phyloP scores from a whole-genome alignment of 2,113 vertebrate species.

The Hemibagrus wyckioides region DNA sequence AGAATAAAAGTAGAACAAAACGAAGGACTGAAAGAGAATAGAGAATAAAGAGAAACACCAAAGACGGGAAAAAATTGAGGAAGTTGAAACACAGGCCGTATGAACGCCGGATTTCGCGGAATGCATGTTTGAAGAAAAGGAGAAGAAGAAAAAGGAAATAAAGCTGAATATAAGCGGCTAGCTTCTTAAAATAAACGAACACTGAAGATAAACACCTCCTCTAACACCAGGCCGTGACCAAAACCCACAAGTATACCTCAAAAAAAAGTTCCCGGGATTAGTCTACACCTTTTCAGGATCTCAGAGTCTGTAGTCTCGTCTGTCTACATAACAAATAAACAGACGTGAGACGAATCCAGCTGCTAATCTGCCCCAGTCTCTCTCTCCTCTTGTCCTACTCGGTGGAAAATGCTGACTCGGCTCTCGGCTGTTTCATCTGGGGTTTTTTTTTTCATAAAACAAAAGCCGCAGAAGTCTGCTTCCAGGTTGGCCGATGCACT shows the following conservation, averaged over 20 bases:
- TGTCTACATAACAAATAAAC: conserved; percentile 40
- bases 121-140: background rate
- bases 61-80: background rate
- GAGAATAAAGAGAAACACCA: background rate
- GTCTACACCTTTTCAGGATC: conserved; percentile 19
- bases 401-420: conserved; percentile 76
- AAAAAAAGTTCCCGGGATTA: conserved; percentile 9
- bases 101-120: background rate
- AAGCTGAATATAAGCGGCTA: background rate
- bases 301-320: conserved; percentile 8
- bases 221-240: too few relatives aligned
- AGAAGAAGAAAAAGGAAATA: background rate
- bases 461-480: conserved; percentile 74
- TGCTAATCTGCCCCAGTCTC: conserved; percentile 43
- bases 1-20: background rate
- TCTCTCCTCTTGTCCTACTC: conserved; percentile 57
- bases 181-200: background rate
- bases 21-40: background rate
- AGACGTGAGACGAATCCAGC: conserved; percentile 1
- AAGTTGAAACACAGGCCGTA: background rate
- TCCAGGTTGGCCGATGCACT: conserved; percentile 55
- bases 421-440: conserved; percentile 63
- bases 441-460: conserved; percentile 71
- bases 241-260: conserved; percentile 46
- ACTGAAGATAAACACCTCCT: too few relatives aligned